Percentiles rank a stretch among this genome's conserved stretches.
phyloP scores from a whole-genome alignment of 1,140 invertebrate genomes.

The Drosophila mauritiana region DNA sequence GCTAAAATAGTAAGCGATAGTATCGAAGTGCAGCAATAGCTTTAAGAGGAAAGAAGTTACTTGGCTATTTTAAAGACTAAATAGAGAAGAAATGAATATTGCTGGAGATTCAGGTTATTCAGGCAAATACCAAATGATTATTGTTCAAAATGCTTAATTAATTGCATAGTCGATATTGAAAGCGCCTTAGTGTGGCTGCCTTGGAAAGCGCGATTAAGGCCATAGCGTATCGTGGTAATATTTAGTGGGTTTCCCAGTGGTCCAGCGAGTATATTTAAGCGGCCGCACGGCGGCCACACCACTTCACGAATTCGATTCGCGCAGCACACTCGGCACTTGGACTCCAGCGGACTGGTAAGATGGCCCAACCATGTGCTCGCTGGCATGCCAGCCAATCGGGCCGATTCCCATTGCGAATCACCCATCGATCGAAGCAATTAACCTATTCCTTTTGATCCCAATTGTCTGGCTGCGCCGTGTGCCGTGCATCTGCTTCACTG shows the following conservation, averaged over 20 bases:
- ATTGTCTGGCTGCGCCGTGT: constrained; percentile 16
- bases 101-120: no score
- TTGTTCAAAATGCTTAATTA: no score
- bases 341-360: constrained; percentile 23
- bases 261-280: neutral
- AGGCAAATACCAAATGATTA: no score
- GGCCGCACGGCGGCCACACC: neutral
- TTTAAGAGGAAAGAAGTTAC: no score
- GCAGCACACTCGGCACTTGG: constrained; percentile 4
- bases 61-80: no score
- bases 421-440: constrained; percentile 7
- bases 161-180: no score
- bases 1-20: no score
- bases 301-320: neutral
- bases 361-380: constrained; percentile 20
- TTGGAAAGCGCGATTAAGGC: neutral
- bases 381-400: neutral
- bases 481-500: neutral
- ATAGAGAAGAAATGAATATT: no score
- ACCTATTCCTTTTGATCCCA: constrained; percentile 10
- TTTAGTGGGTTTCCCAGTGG: neutral
- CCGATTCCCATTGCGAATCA: no score
- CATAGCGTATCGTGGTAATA: neutral
- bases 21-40: no score
- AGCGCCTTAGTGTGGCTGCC: constrained; percentile 3